phyloP scores from a whole-genome alignment of 2,888 invertebrate genomes.

The Notodonta ziczac region DNA sequence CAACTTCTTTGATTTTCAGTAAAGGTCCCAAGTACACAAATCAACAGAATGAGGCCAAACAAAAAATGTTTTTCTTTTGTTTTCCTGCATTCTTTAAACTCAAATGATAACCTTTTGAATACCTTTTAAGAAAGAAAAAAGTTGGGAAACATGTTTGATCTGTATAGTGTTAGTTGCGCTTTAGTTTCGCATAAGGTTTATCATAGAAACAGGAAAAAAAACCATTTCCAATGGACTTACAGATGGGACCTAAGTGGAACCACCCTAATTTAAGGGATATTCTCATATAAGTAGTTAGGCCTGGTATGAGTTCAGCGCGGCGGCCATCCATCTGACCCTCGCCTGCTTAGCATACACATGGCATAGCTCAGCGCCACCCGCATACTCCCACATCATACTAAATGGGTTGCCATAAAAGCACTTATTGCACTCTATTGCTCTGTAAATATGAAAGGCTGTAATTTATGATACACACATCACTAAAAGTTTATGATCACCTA shows the following conservation, averaged over 20 bases:
- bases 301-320: conserved; percentile 18
- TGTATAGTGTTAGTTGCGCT: too few relatives aligned
- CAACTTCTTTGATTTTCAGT: too few relatives aligned
- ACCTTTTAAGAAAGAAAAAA: too few relatives aligned
- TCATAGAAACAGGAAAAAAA: too few relatives aligned
- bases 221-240: neutral
- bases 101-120: too few relatives aligned
- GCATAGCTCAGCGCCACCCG: conserved; percentile 54
- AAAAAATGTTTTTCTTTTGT: too few relatives aligned
- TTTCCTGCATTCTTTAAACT: too few relatives aligned
- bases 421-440: conserved; percentile 40
- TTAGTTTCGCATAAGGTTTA: too few relatives aligned
- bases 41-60: too few relatives aligned
- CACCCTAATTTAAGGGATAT: neutral
- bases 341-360: conserved; percentile 70
- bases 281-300: too few relatives aligned
- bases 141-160: too few relatives aligned
- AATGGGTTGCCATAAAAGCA: conserved; percentile 37
- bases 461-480: neutral
- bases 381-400: conserved; percentile 42
- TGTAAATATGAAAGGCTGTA: conserved; percentile 21
- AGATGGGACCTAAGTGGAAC: neutral
- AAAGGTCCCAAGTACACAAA: too few relatives aligned
- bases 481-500: neutral
- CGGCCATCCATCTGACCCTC: conserved; percentile 59